Evolutionary conservation across 2,888 invertebrate species (phyloP).

Genomic region (Phyto melanocephala): DNA sequence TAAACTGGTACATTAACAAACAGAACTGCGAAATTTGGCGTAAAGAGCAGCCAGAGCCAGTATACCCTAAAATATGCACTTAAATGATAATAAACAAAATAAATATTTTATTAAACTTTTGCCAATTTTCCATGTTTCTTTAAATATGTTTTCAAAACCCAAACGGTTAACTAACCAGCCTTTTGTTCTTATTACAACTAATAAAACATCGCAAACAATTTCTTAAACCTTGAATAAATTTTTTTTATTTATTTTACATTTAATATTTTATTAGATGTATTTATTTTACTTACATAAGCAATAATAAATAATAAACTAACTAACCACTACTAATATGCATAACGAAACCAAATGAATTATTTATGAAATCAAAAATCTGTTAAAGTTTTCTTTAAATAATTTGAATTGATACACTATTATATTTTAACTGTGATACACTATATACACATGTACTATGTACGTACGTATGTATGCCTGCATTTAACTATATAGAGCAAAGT

Average conservation of each 20-base stretch:
- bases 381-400: constrained; percentile 52
- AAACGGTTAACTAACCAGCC: too few relatives aligned
- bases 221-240: constrained; percentile 55
- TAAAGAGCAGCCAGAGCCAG: too few relatives aligned
- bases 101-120: too few relatives aligned
- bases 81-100: too few relatives aligned
- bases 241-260: constrained; percentile 21
- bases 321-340: constrained; percentile 48
- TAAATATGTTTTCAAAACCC: too few relatives aligned
- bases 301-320: constrained; percentile 25
- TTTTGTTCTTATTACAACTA: too few relatives aligned
- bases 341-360: constrained; percentile 46
- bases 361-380: constrained; percentile 1
- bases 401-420: constrained; percentile 30
- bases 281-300: constrained; percentile 44
- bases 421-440: neutral
- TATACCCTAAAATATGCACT: too few relatives aligned
- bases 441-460: neutral
- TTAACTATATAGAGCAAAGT: too few relatives aligned
- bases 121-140: too few relatives aligned
- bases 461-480: neutral
- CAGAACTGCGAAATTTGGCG: too few relatives aligned
- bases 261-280: constrained; percentile 15
- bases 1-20: too few relatives aligned
- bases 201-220: neutral